Evolutionary conservation across 2,888 invertebrate genomes (phyloP).

Genomic region (Papilio protenor): DNA sequence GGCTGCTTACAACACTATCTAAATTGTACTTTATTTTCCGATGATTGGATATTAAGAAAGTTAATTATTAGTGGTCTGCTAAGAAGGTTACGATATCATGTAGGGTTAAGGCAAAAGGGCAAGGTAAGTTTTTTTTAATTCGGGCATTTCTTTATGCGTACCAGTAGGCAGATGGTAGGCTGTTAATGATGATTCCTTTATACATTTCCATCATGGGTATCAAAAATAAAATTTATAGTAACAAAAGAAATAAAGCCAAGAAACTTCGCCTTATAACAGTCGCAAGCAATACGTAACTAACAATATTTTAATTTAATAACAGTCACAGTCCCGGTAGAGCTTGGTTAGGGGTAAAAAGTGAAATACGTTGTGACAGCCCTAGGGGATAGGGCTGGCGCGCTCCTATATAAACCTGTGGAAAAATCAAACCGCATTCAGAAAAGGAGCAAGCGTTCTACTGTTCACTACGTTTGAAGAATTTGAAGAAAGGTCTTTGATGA

Average conservation of each 20-base stretch:
- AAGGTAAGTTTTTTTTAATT: no score
- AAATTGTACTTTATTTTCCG: neutral
- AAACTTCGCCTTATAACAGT: conserved; percentile 61
- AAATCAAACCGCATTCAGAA: conserved; percentile 34
- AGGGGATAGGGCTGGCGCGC: conserved; percentile 60
- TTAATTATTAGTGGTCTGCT: no score
- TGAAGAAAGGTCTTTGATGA: conserved; percentile 9
- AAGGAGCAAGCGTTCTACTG: conserved; percentile 19
- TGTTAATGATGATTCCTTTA: no score
- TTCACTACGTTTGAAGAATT: conserved; percentile 4
- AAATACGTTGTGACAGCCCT: conserved; percentile 70
- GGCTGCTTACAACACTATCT: conserved; percentile 19
- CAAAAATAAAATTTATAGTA: conserved; percentile 28
- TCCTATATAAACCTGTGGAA: conserved; percentile 68
- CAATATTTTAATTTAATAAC: conserved; percentile 83
- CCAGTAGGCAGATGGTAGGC: no score
- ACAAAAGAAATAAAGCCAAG: conserved; percentile 38
- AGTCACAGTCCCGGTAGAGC: conserved; percentile 58
- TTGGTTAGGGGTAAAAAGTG: conserved; percentile 61
- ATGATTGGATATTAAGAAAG: neutral
- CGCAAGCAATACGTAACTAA: conserved; percentile 69
- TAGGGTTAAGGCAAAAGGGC: no score
- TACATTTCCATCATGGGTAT: no score
- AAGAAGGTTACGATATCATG: no score
- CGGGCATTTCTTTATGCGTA: no score